These are phyloP conservation scores for Paracyprichromis sp. DNA, from an alignment of 2,113 vertebrate genomes.

Conservation along the genomic window DNA sequence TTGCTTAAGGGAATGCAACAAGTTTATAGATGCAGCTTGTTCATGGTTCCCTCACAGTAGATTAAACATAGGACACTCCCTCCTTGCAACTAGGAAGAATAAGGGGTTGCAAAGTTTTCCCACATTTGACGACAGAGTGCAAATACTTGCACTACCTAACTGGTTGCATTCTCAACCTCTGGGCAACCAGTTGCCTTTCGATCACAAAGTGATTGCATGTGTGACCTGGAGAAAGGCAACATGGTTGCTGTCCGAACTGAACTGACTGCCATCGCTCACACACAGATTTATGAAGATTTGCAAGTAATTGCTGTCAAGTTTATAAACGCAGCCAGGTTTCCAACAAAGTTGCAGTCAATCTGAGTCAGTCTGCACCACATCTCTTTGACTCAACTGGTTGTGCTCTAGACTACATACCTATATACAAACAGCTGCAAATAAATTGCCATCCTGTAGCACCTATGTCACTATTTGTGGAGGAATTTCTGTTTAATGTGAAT, in stretches of 20 bases:
- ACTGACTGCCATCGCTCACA: background rate
- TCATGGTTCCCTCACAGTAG: background rate
- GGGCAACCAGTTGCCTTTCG: fast-evolving
- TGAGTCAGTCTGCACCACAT: background rate
- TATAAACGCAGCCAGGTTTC: fast-evolving
- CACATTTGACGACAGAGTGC: background rate
- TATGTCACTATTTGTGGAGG: background rate
- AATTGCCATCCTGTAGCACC: background rate
- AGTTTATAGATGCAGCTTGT: background rate
- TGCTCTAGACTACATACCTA: background rate
- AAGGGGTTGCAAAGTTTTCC: background rate
- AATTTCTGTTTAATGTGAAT: background rate
- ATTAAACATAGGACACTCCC: fast-evolving
- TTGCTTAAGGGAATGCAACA: background rate
- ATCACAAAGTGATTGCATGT: fast-evolving
- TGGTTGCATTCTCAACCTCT: background rate
- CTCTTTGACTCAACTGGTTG: background rate
- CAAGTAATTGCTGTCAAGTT: background rate
- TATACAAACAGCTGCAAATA: background rate
- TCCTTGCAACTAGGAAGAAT: background rate
- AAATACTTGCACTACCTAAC: background rate
- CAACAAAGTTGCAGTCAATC: background rate
- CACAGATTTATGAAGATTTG: background rate
- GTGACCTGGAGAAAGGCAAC: background rate
- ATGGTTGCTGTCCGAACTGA: background rate